Evolutionary conservation across 2,113 vertebrate genomes (phyloP), one percentile per base, ranked within the genome.

Genomic region (Tautogolabrus adspersus): DNA sequence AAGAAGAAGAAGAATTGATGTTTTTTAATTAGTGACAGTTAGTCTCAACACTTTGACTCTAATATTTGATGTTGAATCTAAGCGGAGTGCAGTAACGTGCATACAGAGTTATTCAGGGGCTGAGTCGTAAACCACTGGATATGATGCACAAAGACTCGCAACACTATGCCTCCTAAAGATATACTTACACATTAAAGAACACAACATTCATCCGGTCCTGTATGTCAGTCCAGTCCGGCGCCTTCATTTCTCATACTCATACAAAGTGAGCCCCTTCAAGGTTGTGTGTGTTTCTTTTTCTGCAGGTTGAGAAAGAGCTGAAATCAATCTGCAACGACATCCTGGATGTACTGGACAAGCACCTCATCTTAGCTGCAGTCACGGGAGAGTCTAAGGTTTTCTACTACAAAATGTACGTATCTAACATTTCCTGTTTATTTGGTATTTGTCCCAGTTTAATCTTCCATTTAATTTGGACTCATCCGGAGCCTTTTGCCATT

Each of bases 351-450:
- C 96, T 99, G 97, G 97, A 99, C 94, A 97, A 98, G 93, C 96
- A 99, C 94, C 96, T 99, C 94, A 98, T 99, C 95, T 95, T 96
- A 94, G 95, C 96, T 89, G 96, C 98, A 88, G 95, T 91, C 93
- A 94, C 95, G 86, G 98, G 97, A 94, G 97, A 99, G 90, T 98
- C 97, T 71, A 99, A 98, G 96, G 98, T 99, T 96, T 99, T 99
- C 96, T 99, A 98, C 96, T 98, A 99, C 95, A 98, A 99, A 98
- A 99, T 99, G 98, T 98, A 94, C 0, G 87, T 67, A 3, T 22
- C 16, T 13, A 10, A 3, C 2, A 15, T 3, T 3, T 6, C 15
- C 47, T 49, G 15, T 19, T 51, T 8, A 8, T 51, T 51, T n/a
- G n/a, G n/a, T n/a, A n/a, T n/a, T n/a, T n/a, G n/a, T n/a, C n/a